These are phyloP conservation scores for Oncorhynchus nerka DNA, from an alignment of 2,113 vertebrate species.

Conservation along the genomic window DNA sequence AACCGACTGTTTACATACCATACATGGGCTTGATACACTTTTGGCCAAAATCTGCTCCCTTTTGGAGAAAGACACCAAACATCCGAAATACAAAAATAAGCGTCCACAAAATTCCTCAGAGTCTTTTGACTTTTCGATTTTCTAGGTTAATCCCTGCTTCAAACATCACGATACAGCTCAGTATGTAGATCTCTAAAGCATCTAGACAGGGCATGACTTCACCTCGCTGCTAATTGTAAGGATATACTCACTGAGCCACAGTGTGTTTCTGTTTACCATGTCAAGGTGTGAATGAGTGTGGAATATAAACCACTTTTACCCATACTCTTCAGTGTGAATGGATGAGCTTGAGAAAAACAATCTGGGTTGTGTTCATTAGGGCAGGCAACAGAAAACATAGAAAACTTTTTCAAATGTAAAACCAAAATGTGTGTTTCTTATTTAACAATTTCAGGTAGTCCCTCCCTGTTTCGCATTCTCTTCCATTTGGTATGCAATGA, in stretches of 20 bases:
- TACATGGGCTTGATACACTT: neutral
- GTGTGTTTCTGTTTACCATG: neutral
- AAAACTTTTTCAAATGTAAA: no score
- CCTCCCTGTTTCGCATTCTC: neutral
- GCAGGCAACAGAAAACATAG: no score
- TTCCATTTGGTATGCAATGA: no score
- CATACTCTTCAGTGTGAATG: neutral
- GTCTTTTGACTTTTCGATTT: conserved; percentile 17
- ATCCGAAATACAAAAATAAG: neutral
- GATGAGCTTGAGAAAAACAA: neutral
- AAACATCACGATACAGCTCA: neutral
- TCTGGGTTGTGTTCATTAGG: no score
- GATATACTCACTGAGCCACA: neutral
- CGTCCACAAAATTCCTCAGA: neutral
- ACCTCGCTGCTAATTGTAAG: neutral
- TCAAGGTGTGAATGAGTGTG: neutral
- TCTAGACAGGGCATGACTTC: neutral
- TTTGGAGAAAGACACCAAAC: neutral
- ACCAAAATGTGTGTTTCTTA: no score
- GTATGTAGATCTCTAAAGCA: neutral
- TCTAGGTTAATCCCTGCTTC: conserved; percentile 29
- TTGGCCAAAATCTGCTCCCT: neutral
- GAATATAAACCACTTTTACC: neutral
- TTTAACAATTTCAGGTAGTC: no score
- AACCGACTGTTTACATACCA: conserved; percentile 8